phyloP scores from a whole-genome alignment of 2,888 invertebrate species.

The Amblyteles armatorius region DNA sequence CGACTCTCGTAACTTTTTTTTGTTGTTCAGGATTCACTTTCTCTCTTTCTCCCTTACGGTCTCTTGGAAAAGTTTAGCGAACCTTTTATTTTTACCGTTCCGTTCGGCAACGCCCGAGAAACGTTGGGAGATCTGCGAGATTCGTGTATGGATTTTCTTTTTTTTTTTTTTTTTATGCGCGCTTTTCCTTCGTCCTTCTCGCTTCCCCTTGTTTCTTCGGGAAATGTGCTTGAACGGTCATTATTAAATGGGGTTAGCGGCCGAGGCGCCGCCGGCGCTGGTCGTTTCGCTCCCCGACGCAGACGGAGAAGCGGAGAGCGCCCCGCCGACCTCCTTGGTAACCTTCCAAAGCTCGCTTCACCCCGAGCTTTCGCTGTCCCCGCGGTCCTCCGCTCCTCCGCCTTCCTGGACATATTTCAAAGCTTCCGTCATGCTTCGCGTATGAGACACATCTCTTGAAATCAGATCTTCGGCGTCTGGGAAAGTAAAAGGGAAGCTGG shows the following conservation, averaged over 20 bases:
- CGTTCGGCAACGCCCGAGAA: neutral
- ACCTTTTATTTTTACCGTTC: neutral
- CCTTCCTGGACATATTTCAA: slow-evolving; percentile 36
- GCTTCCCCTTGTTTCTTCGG: slow-evolving; percentile 13
- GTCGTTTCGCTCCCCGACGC: slow-evolving; percentile 25
- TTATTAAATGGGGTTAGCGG: slow-evolving; percentile 42
- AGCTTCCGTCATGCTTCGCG: slow-evolving; percentile 32
- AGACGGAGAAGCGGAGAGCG: slow-evolving; percentile 7
- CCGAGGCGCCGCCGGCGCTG: slow-evolving; percentile 2
- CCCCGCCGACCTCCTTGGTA: slow-evolving; percentile 71
- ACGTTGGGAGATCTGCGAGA: neutral
- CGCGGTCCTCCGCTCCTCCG: neutral
- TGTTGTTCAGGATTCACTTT: too few species aligned
- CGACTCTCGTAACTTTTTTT: slow-evolving; percentile 14
- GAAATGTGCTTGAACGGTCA: slow-evolving; percentile 28
- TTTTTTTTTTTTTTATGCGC: neutral
- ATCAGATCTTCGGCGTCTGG: slow-evolving; percentile 2
- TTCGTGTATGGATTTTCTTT: neutral
- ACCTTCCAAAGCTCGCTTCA: slow-evolving; percentile 73
- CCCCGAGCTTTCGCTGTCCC: neutral
- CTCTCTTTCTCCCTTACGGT: neutral
- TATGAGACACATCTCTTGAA: slow-evolving; percentile 29
- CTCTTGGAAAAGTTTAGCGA: neutral
- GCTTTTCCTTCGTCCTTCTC: neutral
- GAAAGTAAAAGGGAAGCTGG: neutral